A percentile compares a stretch with the other conserved stretches of the same genome.
Conservation (phyloP, 2,888 invertebrate species). For the Mesorhabditis spiculigera region DNA sequence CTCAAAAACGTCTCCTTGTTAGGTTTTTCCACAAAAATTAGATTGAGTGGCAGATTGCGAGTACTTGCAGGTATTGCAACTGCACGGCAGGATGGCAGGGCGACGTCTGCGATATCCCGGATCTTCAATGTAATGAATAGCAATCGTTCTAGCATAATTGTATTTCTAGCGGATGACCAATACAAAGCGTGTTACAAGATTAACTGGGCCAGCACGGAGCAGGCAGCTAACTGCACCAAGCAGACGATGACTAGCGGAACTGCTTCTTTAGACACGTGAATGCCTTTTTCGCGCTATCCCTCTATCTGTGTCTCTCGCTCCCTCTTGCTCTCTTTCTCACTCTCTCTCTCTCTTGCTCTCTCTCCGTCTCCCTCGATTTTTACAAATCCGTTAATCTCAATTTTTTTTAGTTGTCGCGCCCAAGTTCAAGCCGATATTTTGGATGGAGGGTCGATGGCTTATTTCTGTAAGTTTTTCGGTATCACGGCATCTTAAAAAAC, state of each 20-base stretch:
- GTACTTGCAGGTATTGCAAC: background rate
- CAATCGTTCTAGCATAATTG: background rate
- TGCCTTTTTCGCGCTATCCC: no score
- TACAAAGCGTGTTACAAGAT: background rate
- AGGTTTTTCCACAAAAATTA: background rate
- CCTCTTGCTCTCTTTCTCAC: no score
- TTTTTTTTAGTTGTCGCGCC: background rate
- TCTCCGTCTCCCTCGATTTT: background rate
- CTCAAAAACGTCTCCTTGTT: background rate
- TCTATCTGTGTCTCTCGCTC: no score
- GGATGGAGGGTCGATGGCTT: background rate
- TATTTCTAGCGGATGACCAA: conserved; percentile 1
- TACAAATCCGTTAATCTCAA: background rate
- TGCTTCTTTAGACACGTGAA: no score
- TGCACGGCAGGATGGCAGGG: conserved; percentile 7
- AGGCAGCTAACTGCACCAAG: background rate
- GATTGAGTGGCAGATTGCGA: background rate
- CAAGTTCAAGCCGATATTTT: background rate
- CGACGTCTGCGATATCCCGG: background rate
- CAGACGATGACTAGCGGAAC: background rate
- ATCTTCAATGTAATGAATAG: no score
- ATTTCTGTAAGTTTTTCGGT: background rate
- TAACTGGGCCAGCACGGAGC: background rate
- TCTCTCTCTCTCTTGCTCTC: no score
- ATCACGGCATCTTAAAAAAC: background rate